These are phyloP conservation scores for Bedellia somnulentella DNA, from an alignment of 2,888 invertebrate species.

Conservation along the genomic window DNA sequence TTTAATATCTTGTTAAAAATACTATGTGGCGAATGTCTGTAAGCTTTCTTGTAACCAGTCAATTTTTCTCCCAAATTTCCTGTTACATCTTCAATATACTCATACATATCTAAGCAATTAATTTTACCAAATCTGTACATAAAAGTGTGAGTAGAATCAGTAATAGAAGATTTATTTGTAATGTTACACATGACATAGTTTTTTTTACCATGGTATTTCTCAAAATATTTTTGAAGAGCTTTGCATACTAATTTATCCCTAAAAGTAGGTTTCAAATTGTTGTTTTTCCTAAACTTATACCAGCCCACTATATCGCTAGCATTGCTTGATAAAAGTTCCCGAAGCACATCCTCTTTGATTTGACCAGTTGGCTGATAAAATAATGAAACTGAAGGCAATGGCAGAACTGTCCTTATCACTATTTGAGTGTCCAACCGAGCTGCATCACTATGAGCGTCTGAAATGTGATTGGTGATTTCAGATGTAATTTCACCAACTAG, in stretches of 20 bases:
- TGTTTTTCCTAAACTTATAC: slow-evolving; percentile 65
- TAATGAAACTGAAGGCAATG: slow-evolving; percentile 57
- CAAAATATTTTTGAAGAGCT: slow-evolving; percentile 62
- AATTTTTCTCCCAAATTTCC: slow-evolving; percentile 55
- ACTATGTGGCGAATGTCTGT: slow-evolving; percentile 28
- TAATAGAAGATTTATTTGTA: slow-evolving; percentile 49
- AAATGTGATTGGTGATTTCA: slow-evolving; percentile 67
- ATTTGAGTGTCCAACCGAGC: slow-evolving; percentile 64
- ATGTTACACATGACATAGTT: slow-evolving; percentile 66
- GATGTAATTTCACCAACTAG: slow-evolving; percentile 66
- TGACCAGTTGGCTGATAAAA: slow-evolving; percentile 62
- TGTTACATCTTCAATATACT: slow-evolving; percentile 53
- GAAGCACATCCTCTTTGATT: slow-evolving; percentile 56
- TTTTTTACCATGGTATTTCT: slow-evolving; percentile 51
- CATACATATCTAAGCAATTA: slow-evolving; percentile 54
- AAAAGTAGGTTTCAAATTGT: slow-evolving; percentile 58
- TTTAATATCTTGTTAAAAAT: slow-evolving; percentile 43
- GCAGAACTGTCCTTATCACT: slow-evolving; percentile 62
- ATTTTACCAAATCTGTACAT: slow-evolving; percentile 65
- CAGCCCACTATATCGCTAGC: slow-evolving; percentile 66
- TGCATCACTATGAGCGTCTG: slow-evolving; percentile 67
- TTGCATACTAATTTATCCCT: slow-evolving; percentile 66
- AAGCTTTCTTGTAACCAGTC: slow-evolving; percentile 43
- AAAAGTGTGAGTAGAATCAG: slow-evolving; percentile 63
- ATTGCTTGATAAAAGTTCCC: slow-evolving; percentile 49